Evolutionary conservation across 2,797 vertebrate species (phyloP), one percentile per base, ranked within the genome.

Genomic region (Myotis vivesi): DNA sequence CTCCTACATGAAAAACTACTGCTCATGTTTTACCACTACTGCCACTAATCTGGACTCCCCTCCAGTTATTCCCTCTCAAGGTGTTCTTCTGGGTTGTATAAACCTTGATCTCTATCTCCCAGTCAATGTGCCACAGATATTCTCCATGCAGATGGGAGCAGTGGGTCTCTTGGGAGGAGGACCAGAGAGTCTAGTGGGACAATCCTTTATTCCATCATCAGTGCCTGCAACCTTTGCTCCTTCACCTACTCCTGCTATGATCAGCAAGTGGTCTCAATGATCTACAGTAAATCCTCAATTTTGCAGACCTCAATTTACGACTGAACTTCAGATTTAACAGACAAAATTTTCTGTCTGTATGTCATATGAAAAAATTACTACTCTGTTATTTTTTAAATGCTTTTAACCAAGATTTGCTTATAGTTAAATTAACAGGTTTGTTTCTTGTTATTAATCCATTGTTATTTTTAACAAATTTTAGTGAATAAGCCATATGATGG

Each of bases 101-200:
- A 99, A 99, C 98, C 98, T 99, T 96, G 99, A 99, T 97, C 98
- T 99, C 69, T 99, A 99, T 12, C 99, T 99, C 0, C 99, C 99
- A 0, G 99, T 99, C 98, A 99, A 99, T 15, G 99, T 99, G 73
- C 99, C 99, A 41, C 99, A 99, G 93, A 99, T 99, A 64, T 99
- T 99, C 76, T 98, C 98, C 95, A 99, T 99, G 98, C 99, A 99
- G 98, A 99, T 99, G 99, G 99, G 99, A 11, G 99, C 99, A 0
- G 99, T 99, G 97, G 99, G 99, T 97, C 99, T 99, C 76, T 98
- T 99, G 76, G 99, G 99, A 94, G 99, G 99, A 96, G 99, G 99
- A 44, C 98, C 99, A 95, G 99, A 99, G 98, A 99, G 99, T 96
- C 97, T 99, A 99, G 99, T 99, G 49, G 30, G n/a, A 25, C 12